Conservation (phyloP, 2,113 vertebrate species). For the Clarias gariepinus region DNA sequence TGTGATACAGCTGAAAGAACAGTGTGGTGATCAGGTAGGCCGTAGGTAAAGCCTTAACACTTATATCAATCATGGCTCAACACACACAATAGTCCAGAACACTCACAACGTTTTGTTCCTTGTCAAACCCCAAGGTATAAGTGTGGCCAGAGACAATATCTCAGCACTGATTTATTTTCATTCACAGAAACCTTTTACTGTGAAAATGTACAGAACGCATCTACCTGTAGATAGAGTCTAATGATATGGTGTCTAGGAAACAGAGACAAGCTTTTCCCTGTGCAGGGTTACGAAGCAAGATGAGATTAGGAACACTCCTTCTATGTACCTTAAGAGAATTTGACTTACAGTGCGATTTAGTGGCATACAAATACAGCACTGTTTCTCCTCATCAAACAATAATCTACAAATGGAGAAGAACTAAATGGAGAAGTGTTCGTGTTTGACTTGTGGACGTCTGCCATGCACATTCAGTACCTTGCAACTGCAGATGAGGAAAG, state of each 20-base stretch:
- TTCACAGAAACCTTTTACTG: slow-evolving; percentile 52
- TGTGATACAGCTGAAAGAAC: slow-evolving; percentile 49
- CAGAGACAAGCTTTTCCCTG: slow-evolving; percentile 45
- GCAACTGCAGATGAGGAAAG: slow-evolving; percentile 22
- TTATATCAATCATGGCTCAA: slow-evolving; percentile 53
- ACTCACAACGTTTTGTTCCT: slow-evolving; percentile 60
- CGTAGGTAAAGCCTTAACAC: slow-evolving; percentile 60
- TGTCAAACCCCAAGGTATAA: slow-evolving; percentile 44
- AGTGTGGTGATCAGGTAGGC: slow-evolving; percentile 56
- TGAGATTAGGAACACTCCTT: background rate
- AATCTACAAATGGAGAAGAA: slow-evolving; percentile 24
- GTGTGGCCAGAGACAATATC: slow-evolving; percentile 52
- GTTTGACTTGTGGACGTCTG: slow-evolving; percentile 23
- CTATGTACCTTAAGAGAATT: background rate
- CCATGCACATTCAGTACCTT: slow-evolving; percentile 24
- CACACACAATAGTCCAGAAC: slow-evolving; percentile 64
- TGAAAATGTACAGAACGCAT: slow-evolving; percentile 31
- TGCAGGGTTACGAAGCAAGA: background rate
- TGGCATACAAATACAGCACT: slow-evolving; percentile 24
- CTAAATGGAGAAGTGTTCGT: background rate
- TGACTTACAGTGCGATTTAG: slow-evolving; percentile 15
- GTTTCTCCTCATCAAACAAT: background rate
- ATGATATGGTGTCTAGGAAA: background rate
- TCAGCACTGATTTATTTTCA: slow-evolving; percentile 70
- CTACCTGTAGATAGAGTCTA: slow-evolving; percentile 31